phyloP scores from a whole-genome alignment of 2,797 vertebrate species.

The Gymnodraco acuticeps region DNA sequence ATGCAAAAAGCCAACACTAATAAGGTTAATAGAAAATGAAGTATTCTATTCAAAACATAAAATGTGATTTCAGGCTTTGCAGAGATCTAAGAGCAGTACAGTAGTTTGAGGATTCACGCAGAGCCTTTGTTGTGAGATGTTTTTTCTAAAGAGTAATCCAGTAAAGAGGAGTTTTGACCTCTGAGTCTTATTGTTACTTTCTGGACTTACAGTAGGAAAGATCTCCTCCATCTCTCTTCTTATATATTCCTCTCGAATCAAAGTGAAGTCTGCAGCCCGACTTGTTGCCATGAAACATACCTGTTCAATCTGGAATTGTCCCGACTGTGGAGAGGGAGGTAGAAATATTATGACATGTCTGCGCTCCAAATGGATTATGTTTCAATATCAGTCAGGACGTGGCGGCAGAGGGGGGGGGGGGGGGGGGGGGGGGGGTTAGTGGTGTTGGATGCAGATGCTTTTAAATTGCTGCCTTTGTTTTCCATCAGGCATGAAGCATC shows the following conservation, averaged over 20 bases:
- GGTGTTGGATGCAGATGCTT: conserved; percentile 85
- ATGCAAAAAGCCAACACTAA: not conserved
- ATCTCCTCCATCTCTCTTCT: conserved; percentile 17
- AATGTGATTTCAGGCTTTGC: not conserved
- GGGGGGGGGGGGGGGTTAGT: conserved; percentile 8
- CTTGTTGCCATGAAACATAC: conserved; percentile 75
- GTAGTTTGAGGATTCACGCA: conserved; percentile 25
- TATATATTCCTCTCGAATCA: conserved; percentile 25
- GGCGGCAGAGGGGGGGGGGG: conserved; percentile 64
- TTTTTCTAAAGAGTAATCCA: conserved; percentile 33
- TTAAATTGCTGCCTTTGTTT: conserved; percentile 90
- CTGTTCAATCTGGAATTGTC: conserved; percentile 75
- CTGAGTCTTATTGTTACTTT: conserved; percentile 33
- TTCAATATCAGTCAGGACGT: conserved; percentile 87
- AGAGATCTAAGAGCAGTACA: conserved; percentile 25
- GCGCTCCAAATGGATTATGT: conserved; percentile 88
- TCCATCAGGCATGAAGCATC: conserved; percentile 85
- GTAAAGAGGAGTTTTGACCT: conserved; percentile 52
- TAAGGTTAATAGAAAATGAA: not conserved
- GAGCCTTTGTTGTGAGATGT: conserved; percentile 40
- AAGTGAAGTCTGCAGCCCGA: conserved; percentile 50
- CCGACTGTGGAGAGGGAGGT: conserved; percentile 57
- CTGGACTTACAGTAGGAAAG: conserved; percentile 20
- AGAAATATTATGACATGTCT: conserved; percentile 85
- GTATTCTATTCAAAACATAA: not conserved